Base-by-base conservation (phyloP, 2,797 vertebrate genomes). In the Leptodactylus fallax region DNA sequence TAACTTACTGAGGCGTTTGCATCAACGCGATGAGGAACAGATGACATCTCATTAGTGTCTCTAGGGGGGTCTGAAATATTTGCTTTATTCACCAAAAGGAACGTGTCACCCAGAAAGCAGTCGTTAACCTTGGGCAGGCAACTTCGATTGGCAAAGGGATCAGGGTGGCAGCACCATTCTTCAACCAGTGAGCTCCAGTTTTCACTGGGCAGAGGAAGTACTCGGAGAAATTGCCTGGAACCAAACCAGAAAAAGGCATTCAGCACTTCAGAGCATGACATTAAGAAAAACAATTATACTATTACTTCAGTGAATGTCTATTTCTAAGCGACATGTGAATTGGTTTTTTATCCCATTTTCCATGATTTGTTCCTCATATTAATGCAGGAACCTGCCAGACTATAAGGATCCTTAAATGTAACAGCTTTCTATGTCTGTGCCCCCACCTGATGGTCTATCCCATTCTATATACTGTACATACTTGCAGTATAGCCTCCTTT, bases 91-190 rank as follows among this genome's bases (percentile, higher is more conserved):
- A 99, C 80, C 61, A 98, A 95, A 85, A 97, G 90, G 92, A 96
- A 98, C 21, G 95, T 96, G 92, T 98, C 97, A 13, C 97, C 97
- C 85, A 97, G 88, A 86, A 99, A 96, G 92, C 98, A 99, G 90
- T 99, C 98, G 2, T 95, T 94, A 16, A 91, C 92, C 91, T 92
- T 93, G 14, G 98, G 98, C 76, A 96, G 92, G 90, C 98, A 93
- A 90, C 95, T 92, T 90, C 93, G 96, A 91, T 95, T 95, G 51
- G 96, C 96, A 86, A 99, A 99, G 5, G 98, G 98, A 91, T 97
- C 95, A 0, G 98, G 94, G 90, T 99, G 98, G 92, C 98, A 99
- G 90, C 98, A 99, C 98, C 98, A 99, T 90, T 98, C 98, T 21
- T 96, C 98, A 87, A 99, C 97, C 12, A 99, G 93, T 87, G 96